Evolutionary conservation across 1,140 invertebrate species (phyloP), one percentile per base, ranked within the genome.

Genomic region (Rhagoletis zephyria): DNA sequence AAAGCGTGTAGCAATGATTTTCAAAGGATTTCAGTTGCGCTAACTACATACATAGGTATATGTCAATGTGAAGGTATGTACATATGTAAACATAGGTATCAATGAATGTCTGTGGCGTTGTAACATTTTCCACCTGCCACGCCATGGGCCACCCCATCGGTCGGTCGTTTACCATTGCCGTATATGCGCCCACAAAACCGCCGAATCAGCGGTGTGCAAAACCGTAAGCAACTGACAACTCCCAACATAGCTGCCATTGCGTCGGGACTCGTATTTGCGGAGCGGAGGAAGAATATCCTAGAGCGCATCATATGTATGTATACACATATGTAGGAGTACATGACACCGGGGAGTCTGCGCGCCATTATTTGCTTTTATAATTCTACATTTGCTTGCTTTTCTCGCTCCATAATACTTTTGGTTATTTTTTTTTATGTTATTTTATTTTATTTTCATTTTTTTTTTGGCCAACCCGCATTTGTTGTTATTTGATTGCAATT

Each of bases 311-410:
- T 67, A 64, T 64, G 16, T n/a, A n/a, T n/a, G n/a, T n/a, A n/a
- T n/a, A n/a, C n/a, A n/a, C 65, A 67, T 67, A 64, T 64, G 16
- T 64, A 64, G 0, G 4, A 30, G 19, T 10, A 67, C n/a, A 19
- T 1, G 74, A 9, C 74, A 81, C 48, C 7, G 74, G 48, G 74
- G 74, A 56, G 74, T 81, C 48, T 51, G 51, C 48, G 74, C n/a
- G 30, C 74, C 74, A 48, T 81, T 81, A 81, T 56, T 81, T 59
- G 74, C 74, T 81, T 81, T 81, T 81, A 51, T 56, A 30, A 81
- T 59, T 81, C 48, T 74, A 74, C 42, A 56, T 81, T 81, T 51
- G 4, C 6, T 56, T 81, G 30, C 45, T 81, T 59, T 81, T 56
- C n/a, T 56, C 56, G 45, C 12, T 56, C 51, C 10, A 3, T 65